Conservation (phyloP, 2,797 vertebrate species). For the Simalia tracyae region DNA sequence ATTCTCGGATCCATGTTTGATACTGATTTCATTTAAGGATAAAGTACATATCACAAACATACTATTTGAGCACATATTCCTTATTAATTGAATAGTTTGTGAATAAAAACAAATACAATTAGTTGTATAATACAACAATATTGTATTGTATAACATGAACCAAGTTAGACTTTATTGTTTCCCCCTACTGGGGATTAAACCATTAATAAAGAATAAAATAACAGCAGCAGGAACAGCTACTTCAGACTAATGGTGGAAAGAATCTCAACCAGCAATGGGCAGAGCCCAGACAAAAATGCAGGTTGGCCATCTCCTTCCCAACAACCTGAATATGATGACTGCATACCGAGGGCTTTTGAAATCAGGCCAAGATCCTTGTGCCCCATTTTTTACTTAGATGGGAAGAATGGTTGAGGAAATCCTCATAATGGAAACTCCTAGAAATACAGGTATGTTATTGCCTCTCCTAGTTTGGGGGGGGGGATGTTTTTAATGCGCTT, state of each 20-base stretch:
- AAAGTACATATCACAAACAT: neutral
- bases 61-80: neutral
- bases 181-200: neutral
- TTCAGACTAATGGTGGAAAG: neutral
- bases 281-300: neutral
- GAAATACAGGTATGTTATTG: neutral
- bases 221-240: neutral
- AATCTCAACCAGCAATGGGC: neutral
- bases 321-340: neutral
- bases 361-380: neutral
- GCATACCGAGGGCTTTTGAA: neutral
- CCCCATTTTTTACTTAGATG: neutral
- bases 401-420: neutral
- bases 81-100: neutral
- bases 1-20: neutral
- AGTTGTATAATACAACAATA: neutral
- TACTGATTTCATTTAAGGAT: neutral
- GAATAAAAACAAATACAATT: neutral
- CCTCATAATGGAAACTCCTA: neutral
- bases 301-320: neutral
- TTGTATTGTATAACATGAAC: neutral
- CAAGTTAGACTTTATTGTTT: neutral
- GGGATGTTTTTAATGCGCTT: slow-evolving; percentile 36
- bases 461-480: neutral
- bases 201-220: neutral